Conservation (phyloP, 1,140 invertebrate species). For the Argopecten irradians region DNA sequence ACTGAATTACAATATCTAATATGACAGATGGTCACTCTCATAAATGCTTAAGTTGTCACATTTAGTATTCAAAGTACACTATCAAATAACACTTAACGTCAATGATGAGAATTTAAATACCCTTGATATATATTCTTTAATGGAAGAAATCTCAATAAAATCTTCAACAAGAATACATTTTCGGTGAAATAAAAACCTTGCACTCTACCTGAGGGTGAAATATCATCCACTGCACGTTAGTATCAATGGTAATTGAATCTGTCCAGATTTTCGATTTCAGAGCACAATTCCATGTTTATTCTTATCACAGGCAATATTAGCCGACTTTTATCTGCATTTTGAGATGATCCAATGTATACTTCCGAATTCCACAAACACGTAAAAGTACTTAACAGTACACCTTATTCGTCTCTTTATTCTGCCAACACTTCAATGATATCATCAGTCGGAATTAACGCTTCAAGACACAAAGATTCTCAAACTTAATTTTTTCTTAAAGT, state of each 20-base stretch:
- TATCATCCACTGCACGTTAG: not conserved
- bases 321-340: not conserved
- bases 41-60: no score
- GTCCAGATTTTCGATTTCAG: not conserved
- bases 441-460: not conserved
- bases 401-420: not conserved
- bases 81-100: not conserved
- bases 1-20: no score
- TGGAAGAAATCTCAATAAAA: not conserved
- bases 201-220: not conserved
- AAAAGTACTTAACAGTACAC: not conserved
- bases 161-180: not conserved
- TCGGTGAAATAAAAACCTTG: not conserved
- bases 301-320: not conserved
- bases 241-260: not conserved
- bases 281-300: conserved; percentile 10
- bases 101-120: not conserved
- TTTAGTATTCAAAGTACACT: not conserved
- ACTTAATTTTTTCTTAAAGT: no score
- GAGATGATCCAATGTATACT: not conserved
- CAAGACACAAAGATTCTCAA: not conserved
- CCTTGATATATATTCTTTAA: not conserved
- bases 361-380: not conserved
- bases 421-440: not conserved
- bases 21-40: no score